Evolutionary conservation across 92 coral and sea anemone genomes (phyloP), one percentile per base, ranked within the genome.

Genomic region (Meandrina meandrites): DNA sequence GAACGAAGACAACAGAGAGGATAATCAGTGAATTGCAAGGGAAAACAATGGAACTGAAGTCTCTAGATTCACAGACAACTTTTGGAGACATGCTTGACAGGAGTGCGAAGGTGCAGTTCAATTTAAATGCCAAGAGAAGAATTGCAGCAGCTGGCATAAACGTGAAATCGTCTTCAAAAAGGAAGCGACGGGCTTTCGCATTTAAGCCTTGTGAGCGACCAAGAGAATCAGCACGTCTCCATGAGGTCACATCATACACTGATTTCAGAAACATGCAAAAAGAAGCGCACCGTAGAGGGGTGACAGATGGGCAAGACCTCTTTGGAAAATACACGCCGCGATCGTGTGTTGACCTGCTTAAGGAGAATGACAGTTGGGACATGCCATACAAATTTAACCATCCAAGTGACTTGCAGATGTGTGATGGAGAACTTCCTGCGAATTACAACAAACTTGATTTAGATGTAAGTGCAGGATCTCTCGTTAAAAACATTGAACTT

Each of bases 61-160:
- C 90, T 1, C 84, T 88, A 5, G 91, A 88, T 76, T 47, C 90
- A 3, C 94, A 91, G 66, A 91, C 94, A 54, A 91, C 91, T 0
- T 91, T 80, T 81, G 94, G 81, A 5, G 91, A 91, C 42, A 91
- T 91, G 93, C 79, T 91, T 16, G 70, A 87, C 48, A 87, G 74
- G 72, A 78, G 89, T 30, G 79, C 78, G 10, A 88, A 88, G 80
- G 91, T 88, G 15, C 91, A 88, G 81, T 91, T 79, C 28, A 91
- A 91, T 77, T 32, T 91, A 30, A 91, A 85, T 40, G 92, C 85
- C 17, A 91, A 88, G 75, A 31, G 64, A 19, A 75, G 86, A 45
- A 64, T 88, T 30, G 91, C 94, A 27, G 14, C 32, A 13, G 54
- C 79, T 8, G 56, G 79, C 18, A 45, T 45, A 75, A 5, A 75